Conservation (phyloP, 2,888 invertebrate genomes). For the Apotomis capreana region DNA sequence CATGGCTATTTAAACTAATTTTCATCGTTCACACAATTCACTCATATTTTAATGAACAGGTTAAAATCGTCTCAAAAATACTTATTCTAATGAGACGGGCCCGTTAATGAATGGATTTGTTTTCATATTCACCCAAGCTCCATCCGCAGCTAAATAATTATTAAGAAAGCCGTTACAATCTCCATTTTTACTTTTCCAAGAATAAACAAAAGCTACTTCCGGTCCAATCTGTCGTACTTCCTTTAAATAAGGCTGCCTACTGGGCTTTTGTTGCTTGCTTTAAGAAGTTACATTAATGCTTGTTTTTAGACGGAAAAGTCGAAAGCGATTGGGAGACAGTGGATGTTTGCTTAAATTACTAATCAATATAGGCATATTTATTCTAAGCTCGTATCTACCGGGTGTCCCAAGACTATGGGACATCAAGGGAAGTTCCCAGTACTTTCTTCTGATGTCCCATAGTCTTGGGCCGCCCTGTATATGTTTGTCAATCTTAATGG, state of each 20-base stretch:
- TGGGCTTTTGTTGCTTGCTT: conserved; percentile 29
- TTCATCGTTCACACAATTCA: too few relatives aligned
- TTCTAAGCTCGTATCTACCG: too few relatives aligned
- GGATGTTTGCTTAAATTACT: too few relatives aligned
- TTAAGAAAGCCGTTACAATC: conserved; percentile 49
- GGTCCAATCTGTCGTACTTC: conserved; percentile 53
- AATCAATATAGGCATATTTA: too few relatives aligned
- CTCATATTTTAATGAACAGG: not conserved
- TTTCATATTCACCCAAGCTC: conserved; percentile 19
- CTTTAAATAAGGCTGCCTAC: conserved; percentile 48
- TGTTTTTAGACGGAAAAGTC: too few relatives aligned
- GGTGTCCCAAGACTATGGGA: too few relatives aligned
- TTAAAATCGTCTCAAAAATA: conserved; percentile 3
- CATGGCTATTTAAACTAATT: too few relatives aligned
- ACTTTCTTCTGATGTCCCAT: too few relatives aligned
- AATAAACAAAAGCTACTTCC: conserved; percentile 59
- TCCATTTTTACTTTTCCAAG: conserved; percentile 54
- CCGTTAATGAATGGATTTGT: conserved; percentile 31
- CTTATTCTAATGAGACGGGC: conserved; percentile 19
- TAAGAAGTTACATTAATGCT: not conserved
- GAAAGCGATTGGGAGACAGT: too few relatives aligned
- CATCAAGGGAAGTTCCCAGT: too few relatives aligned
- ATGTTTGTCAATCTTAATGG: too few relatives aligned
- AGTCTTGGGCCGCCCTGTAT: too few relatives aligned
- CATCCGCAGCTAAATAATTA: conserved; percentile 45